phyloP scores from a whole-genome alignment of 2,797 vertebrate genomes.

The Gila robusta region DNA sequence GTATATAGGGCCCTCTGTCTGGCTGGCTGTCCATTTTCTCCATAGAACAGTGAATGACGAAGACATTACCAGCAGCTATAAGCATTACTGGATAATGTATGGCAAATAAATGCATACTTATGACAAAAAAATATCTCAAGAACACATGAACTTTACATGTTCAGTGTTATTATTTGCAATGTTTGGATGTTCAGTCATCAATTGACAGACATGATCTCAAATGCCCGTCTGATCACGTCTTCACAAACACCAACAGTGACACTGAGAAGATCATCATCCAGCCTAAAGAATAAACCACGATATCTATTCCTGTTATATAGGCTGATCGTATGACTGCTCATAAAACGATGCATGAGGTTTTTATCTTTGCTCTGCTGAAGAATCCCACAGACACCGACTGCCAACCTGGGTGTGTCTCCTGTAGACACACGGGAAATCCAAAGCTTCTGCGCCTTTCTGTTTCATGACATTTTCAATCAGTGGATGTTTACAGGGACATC shows the following conservation, averaged over 20 bases:
- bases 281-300: conserved; percentile 14
- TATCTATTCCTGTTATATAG: not conserved
- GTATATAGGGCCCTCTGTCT: not conserved
- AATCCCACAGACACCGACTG: conserved; percentile 77
- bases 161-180: conserved; percentile 1
- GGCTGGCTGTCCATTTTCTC: conserved; percentile 17
- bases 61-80: not conserved
- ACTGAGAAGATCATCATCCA: conserved; percentile 9
- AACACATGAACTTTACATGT: conserved; percentile 5
- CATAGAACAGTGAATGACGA: conserved; percentile 1
- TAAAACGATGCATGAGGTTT: conserved; percentile 5
- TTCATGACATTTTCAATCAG: conserved; percentile 33
- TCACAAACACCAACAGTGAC: conserved; percentile 37
- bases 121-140: not conserved
- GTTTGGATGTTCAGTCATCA: conserved; percentile 35
- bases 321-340: not conserved
- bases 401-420: conserved; percentile 85
- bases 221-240: conserved; percentile 42
- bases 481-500: not conserved
- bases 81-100: not conserved
- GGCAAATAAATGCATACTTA: not conserved
- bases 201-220: conserved; percentile 29
- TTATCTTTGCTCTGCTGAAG: conserved; percentile 60
- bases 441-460: conserved; percentile 62
- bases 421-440: conserved; percentile 80